Conservation (phyloP, 2,888 invertebrate species). For the Cheilosia pagana region DNA sequence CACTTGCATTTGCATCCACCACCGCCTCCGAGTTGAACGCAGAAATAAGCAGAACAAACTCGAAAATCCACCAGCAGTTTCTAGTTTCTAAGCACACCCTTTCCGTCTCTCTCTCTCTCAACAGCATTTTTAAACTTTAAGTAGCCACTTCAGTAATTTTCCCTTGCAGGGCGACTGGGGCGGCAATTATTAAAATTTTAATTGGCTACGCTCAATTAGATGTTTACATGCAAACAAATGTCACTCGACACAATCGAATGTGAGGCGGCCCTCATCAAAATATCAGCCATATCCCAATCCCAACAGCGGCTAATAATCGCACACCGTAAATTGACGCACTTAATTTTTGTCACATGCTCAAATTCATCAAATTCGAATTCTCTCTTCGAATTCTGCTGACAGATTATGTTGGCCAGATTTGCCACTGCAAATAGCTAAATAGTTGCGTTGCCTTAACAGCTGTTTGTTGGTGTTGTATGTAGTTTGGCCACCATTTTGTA, state of each 20-base stretch:
- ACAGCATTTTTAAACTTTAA: constrained; percentile 41
- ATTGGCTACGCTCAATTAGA: constrained; percentile 70
- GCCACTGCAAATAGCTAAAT: constrained; percentile 4
- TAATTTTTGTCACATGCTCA: constrained; percentile 58
- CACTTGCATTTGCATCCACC: constrained; percentile 23
- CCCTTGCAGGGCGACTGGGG: not conserved
- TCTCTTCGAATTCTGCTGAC: constrained; percentile 38
- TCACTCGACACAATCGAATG: constrained; percentile 36
- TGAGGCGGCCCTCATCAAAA: constrained; percentile 30
- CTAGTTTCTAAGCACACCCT: not conserved
- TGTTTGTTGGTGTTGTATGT: no score
- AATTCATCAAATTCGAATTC: constrained; percentile 27
- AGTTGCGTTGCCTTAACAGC: constrained; percentile 1
- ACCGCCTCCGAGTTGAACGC: not conserved
- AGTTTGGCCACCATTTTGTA: constrained; percentile 10
- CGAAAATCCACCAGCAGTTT: constrained; percentile 34
- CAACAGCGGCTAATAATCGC: not conserved
- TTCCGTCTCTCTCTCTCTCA: not conserved
- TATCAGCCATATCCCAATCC: not conserved
- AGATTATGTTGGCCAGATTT: constrained; percentile 41
- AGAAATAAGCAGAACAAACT: constrained; percentile 47
- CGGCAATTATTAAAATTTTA: constrained; percentile 65
- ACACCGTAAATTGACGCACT: constrained; percentile 42
- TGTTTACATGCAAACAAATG: constrained; percentile 65
- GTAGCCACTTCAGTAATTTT: constrained; percentile 41